A percentile compares a stretch with the other conserved stretches of the same genome.
These are phyloP conservation scores for Archilochus colubris DNA, from an alignment of 2,113 vertebrate genomes.

Conservation along the genomic window DNA sequence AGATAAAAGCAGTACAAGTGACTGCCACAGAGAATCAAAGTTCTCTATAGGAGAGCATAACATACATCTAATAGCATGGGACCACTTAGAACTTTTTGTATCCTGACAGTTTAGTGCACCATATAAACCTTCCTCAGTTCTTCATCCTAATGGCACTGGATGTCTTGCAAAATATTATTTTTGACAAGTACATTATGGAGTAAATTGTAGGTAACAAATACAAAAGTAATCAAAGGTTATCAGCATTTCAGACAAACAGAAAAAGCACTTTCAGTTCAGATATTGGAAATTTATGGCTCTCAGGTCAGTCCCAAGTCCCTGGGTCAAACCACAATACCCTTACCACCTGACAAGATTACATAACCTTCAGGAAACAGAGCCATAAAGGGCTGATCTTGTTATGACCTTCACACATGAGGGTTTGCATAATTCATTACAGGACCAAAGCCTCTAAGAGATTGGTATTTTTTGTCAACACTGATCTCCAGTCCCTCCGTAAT, in stretches of 20 bases:
- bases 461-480: not conserved
- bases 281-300: rapidly evolving
- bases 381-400: not conserved
- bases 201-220: not conserved
- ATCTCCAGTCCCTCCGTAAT: not conserved
- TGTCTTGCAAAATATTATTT: not conserved
- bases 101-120: not conserved
- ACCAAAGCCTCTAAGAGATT: not conserved
- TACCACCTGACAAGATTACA: not conserved
- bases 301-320: not conserved
- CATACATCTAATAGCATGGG: not conserved
- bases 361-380: not conserved
- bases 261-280: not conserved
- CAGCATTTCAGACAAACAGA: not conserved
- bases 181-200: not conserved
- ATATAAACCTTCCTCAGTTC: not conserved
- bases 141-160: not conserved
- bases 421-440: not conserved
- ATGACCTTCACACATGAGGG: not conserved
- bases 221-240: not conserved
- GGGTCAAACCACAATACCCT: not conserved
- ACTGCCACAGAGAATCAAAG: not conserved
- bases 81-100: not conserved
- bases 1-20: not conserved
- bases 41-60: not conserved